These are phyloP conservation scores for Cinara cedri DNA, from an alignment of 2,888 invertebrate species.

Conservation along the genomic window DNA sequence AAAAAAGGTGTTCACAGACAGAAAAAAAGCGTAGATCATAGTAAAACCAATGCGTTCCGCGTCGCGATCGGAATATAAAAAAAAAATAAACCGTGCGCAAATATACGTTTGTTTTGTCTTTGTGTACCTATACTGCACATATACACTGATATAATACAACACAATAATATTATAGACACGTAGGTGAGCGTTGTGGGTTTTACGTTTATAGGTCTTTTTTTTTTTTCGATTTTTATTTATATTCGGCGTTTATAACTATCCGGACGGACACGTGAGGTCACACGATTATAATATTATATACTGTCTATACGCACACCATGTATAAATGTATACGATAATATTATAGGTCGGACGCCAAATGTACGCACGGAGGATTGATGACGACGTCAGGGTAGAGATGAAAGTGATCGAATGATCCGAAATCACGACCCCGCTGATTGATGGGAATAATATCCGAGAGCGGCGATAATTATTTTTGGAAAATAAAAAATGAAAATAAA, in stretches of 20 bases:
- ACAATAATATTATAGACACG: too few relatives aligned
- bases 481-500: constrained; percentile 35
- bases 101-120: too few relatives aligned
- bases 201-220: too few relatives aligned
- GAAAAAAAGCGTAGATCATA: too few relatives aligned
- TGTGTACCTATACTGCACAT: too few relatives aligned
- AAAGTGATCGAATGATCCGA: constrained; percentile 53
- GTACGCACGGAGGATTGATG: constrained; percentile 44
- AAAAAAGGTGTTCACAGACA: too few relatives aligned
- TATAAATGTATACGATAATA: neutral
- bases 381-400: constrained; percentile 50
- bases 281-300: neutral
- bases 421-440: constrained; percentile 54
- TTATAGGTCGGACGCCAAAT: constrained; percentile 30
- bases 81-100: too few relatives aligned
- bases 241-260: neutral
- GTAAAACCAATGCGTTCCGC: too few relatives aligned
- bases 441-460: constrained; percentile 41
- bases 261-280: neutral
- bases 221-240: neutral
- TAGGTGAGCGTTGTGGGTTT: too few relatives aligned
- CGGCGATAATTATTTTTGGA: constrained; percentile 51
- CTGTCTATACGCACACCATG: neutral
- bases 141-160: too few relatives aligned
- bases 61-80: too few relatives aligned